A percentile compares a stretch with the other conserved stretches of the same genome.
These are phyloP conservation scores for Eupristina koningsbergeri DNA, from an alignment of 1,140 invertebrate genomes.

Conservation along the genomic window DNA sequence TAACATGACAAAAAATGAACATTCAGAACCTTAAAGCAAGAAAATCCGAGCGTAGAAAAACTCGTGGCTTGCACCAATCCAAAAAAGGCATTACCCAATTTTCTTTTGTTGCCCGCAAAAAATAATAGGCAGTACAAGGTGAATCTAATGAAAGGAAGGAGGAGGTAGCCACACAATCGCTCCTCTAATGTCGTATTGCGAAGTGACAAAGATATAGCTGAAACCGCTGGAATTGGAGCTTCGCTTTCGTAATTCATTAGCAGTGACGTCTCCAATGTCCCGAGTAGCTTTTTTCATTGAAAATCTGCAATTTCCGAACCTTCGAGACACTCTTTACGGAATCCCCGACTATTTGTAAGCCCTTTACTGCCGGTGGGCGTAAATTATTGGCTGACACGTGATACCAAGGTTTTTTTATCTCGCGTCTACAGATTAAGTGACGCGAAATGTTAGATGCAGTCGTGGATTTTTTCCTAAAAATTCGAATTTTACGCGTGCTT, in stretches of 20 bases:
- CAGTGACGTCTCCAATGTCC: not conserved
- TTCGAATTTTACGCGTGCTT: not conserved
- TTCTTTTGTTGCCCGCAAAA: not conserved
- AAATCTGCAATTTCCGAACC: not conserved
- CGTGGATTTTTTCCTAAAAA: not conserved
- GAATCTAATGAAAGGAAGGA: not conserved
- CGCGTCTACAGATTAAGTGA: not conserved
- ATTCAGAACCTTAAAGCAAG: no score
- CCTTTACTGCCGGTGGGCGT: not conserved
- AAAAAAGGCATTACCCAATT: no score
- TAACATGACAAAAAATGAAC: no score
- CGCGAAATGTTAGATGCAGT: not conserved
- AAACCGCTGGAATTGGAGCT: constrained; percentile 21
- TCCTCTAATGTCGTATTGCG: constrained; percentile 20
- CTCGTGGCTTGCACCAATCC: no score
- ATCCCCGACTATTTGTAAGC: not conserved
- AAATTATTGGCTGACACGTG: not conserved
- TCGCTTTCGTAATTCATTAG: constrained; percentile 3
- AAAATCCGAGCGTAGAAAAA: no score
- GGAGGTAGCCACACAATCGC: not conserved
- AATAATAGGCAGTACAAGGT: not conserved
- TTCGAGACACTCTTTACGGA: not conserved
- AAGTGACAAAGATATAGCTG: constrained; percentile 36
- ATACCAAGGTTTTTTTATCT: constrained; percentile 2
- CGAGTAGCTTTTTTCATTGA: not conserved